These are phyloP conservation scores for Heliconius erato DNA, from an alignment of 2,888 invertebrate species.

Conservation along the genomic window DNA sequence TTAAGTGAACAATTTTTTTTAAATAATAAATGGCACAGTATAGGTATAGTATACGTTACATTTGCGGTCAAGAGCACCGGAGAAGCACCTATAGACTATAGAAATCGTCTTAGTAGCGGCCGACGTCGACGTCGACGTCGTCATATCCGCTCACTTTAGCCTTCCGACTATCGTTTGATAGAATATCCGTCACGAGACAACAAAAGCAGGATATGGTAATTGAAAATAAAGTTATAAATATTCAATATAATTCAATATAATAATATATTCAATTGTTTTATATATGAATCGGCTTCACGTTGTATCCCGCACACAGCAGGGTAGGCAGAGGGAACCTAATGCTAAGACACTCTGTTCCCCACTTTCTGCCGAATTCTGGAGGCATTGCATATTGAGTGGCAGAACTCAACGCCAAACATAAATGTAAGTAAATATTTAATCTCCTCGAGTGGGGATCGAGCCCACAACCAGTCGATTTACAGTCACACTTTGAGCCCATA, in stretches of 20 bases:
- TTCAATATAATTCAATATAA: background rate
- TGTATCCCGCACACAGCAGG: too few relatives aligned
- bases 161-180: slow-evolving; percentile 56
- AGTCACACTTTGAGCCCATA: too few relatives aligned
- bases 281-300: background rate
- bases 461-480: too few relatives aligned
- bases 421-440: too few relatives aligned
- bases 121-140: slow-evolving; percentile 61
- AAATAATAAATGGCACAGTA: background rate
- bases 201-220: slow-evolving; percentile 43
- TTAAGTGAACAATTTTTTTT: background rate
- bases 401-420: too few relatives aligned
- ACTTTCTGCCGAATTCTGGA: too few relatives aligned
- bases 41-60: background rate
- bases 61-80: background rate
- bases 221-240: slow-evolving; percentile 21
- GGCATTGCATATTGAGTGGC: too few relatives aligned
- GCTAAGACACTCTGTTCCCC: too few relatives aligned
- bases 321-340: too few relatives aligned
- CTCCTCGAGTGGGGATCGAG: too few relatives aligned
- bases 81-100: background rate
- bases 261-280: slow-evolving; percentile 5
- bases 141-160: slow-evolving; percentile 56
- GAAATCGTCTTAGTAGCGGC: slow-evolving; percentile 41
- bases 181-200: slow-evolving; percentile 52